These are phyloP conservation scores for Eulithis prunata DNA, from an alignment of 2,888 invertebrate genomes.

Conservation along the genomic window DNA sequence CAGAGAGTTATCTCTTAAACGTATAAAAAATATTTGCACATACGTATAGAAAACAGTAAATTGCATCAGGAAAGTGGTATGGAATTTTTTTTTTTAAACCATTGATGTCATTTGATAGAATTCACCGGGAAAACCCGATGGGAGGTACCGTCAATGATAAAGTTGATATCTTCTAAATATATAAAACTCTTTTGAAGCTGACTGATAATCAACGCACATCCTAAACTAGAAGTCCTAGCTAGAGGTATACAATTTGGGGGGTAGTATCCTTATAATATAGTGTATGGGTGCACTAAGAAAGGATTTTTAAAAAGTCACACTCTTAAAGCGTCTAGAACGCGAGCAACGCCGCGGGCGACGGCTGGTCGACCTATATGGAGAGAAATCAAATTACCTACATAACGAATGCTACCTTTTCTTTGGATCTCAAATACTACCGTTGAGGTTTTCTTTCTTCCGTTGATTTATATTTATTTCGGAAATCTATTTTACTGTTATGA, in stretches of 20 bases:
- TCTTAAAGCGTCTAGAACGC: no score
- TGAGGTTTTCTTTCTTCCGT: constrained; percentile 25
- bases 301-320: no score
- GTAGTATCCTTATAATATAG: no score
- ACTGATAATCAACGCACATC: no score
- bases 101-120: constrained; percentile 25
- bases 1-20: not conserved
- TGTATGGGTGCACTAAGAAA: no score
- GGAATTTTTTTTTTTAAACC: constrained; percentile 27
- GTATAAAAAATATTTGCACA: not conserved
- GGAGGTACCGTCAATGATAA: constrained; percentile 30
- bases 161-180: no score
- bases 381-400: constrained; percentile 17
- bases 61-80: constrained; percentile 25
- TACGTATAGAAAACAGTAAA: not conserved
- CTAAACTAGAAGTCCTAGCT: no score
- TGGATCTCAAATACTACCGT: not conserved
- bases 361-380: constrained; percentile 10
- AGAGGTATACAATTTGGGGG: no score
- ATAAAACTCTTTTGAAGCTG: no score
- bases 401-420: constrained; percentile 8
- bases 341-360: no score
- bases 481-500: not conserved
- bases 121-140: constrained; percentile 17
- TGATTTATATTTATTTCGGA: not conserved